These are phyloP conservation scores for Oryctes rhinoceros DNA, from an alignment of 1,140 invertebrate genomes.

Conservation along the genomic window DNA sequence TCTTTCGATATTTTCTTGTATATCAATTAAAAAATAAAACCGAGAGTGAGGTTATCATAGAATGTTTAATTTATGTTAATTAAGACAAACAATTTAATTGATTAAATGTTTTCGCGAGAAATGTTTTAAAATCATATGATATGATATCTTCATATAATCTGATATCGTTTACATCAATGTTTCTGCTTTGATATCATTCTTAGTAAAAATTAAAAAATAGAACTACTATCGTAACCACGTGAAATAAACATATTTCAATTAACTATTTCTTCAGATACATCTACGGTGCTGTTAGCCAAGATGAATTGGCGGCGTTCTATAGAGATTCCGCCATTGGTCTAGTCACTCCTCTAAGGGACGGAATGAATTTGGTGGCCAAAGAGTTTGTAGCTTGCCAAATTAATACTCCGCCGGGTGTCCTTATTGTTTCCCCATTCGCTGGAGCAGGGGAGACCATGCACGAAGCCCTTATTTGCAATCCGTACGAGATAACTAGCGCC, in stretches of 20 bases:
- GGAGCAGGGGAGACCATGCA: constrained; percentile 92
- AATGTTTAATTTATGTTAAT: no score
- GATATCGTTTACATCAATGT: no score
- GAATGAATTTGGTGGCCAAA: constrained; percentile 94
- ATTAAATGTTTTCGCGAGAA: no score
- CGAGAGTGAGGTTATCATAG: no score
- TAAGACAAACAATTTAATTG: no score
- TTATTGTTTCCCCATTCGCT: constrained; percentile 90
- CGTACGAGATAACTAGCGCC: constrained; percentile 87
- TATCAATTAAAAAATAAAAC: neutral
- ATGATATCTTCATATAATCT: no score
- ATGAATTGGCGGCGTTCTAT: constrained; percentile 85
- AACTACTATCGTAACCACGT: no score
- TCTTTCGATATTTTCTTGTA: neutral
- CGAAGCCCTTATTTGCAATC: constrained; percentile 85
- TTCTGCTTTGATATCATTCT: no score
- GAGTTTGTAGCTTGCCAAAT: constrained; percentile 94
- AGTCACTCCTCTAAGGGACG: constrained; percentile 87
- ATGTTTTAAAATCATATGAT: no score
- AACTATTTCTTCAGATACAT: constrained; percentile 70
- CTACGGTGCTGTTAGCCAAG: constrained; percentile 86
- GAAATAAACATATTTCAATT: no score
- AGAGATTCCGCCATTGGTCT: constrained; percentile 85
- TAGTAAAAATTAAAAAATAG: no score
- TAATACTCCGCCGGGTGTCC: constrained; percentile 83